Conservation (phyloP, 2,888 invertebrate genomes). For the Teleogryllus oceanicus region DNA sequence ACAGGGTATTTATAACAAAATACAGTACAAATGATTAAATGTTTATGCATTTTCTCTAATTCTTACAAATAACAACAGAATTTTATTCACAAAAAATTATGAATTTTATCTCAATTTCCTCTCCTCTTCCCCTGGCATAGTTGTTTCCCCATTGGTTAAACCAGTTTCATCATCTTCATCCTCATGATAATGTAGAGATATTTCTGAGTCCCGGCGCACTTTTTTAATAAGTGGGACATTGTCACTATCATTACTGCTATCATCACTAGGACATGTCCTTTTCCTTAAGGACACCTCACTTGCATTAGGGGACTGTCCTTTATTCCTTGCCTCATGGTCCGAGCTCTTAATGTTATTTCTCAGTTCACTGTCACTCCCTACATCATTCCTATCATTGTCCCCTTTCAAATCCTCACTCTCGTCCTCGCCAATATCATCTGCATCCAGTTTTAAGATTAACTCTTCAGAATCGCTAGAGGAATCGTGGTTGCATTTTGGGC, state of each 20-base stretch:
- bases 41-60: constrained; percentile 10
- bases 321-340: constrained; percentile 32
- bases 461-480: constrained; percentile 49
- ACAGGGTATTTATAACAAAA: background rate
- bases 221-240: constrained; percentile 60
- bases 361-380: constrained; percentile 31
- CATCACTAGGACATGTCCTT: constrained; percentile 48
- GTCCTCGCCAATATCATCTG: constrained; percentile 47
- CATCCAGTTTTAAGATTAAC: constrained; percentile 48
- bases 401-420: constrained; percentile 44
- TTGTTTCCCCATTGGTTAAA: constrained; percentile 61
- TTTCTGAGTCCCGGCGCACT: constrained; percentile 66
- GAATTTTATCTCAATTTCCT: background rate
- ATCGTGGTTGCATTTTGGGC: constrained; percentile 44
- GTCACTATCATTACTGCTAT: constrained; percentile 51
- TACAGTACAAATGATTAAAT: background rate
- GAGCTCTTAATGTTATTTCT: constrained; percentile 33
- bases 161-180: constrained; percentile 69
- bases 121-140: background rate
- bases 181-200: constrained; percentile 68
- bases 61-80: background rate
- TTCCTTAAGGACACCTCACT: constrained; percentile 36
- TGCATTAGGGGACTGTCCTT: background rate
- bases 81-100: background rate
- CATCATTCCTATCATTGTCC: constrained; percentile 26